phyloP scores from a whole-genome alignment of 2,888 invertebrate genomes.

The Erpobdella octoculata region DNA sequence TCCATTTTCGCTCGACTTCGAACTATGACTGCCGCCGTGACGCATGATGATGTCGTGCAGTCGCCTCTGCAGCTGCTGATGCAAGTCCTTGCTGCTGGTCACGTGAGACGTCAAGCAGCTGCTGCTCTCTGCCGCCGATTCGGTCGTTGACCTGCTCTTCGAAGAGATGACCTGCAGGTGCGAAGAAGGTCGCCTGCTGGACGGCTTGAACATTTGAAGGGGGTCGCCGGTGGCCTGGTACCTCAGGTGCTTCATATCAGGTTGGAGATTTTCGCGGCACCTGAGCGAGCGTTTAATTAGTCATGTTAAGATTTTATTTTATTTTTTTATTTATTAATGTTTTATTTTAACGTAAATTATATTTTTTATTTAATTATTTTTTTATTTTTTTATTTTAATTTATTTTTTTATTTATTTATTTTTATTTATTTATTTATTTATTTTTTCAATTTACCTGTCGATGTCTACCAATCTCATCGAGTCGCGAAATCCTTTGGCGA shows the following conservation, averaged over 20 bases:
- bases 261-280: constrained; percentile 1
- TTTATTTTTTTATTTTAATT: background rate
- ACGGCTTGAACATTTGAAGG: too few species aligned
- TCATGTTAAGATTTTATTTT: background rate
- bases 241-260: background rate
- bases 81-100: background rate
- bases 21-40: too few species aligned
- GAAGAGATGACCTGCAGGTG: too few species aligned
- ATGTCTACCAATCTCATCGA: constrained; percentile 18
- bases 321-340: background rate
- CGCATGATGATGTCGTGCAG: background rate
- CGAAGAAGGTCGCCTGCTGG: too few species aligned
- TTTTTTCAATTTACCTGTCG: constrained; percentile 4
- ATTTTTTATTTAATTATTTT: background rate
- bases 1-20: too few species aligned
- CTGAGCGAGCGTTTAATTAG: too few species aligned
- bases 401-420: background rate
- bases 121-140: too few species aligned
- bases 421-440: background rate
- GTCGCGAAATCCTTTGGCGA: constrained; percentile 26
- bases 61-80: background rate
- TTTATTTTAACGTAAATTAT: background rate
- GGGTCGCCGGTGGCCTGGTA: background rate
- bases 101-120: too few species aligned
- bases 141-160: background rate